Base-by-base conservation (phyloP, 2,113 vertebrate species). In the Climacteris rufus region DNA sequence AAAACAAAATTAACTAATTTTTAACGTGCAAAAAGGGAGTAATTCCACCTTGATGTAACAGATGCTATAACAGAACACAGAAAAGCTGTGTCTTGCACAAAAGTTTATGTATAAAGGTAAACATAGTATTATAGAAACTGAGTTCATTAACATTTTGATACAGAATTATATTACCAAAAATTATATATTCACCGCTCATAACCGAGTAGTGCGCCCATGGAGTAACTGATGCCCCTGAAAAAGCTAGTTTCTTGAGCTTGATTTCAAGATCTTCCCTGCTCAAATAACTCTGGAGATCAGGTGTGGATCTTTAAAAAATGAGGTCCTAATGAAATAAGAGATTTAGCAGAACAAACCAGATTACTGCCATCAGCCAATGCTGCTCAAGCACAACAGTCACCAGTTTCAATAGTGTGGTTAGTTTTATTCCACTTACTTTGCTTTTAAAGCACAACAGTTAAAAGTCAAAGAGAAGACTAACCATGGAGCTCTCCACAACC, bases 391-490 rank as follows among this genome's bases (percentile, higher is more conserved):
- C 64, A 45, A 21, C 28, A 76, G 66, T 24, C 42, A 40, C 23
- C 28, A 28, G 24, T 49, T 81, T 57, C 65, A 74, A 23, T 11
- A 69, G 13, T 15, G 45, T 9, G 8, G 35, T 35, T 64, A 54
- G 33, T 65, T 93, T 87, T 71, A 39, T 69, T 80, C 78, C 61
- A 85, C 56, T 91, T 83, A 63, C 21, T 68, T 77, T 76, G 21
- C 74, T 94, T 94, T 76, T 74, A 93, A 96, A 94, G 83, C 45
- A 61, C 22, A 87, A 60, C 68, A 94, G 69, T 72, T 82, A 93
- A 68, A 93, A 94, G 90, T 84, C 83, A 84, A n/a, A 50, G 72
- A 66, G 70, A 93, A 81, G 65, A 76, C 66, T 83, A 82, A 87
- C 59, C 18, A 6, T 23, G 7, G 78, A 83, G 57, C 45, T 90